Conservation (phyloP, 2,113 vertebrate genomes). For the Caretta caretta region DNA sequence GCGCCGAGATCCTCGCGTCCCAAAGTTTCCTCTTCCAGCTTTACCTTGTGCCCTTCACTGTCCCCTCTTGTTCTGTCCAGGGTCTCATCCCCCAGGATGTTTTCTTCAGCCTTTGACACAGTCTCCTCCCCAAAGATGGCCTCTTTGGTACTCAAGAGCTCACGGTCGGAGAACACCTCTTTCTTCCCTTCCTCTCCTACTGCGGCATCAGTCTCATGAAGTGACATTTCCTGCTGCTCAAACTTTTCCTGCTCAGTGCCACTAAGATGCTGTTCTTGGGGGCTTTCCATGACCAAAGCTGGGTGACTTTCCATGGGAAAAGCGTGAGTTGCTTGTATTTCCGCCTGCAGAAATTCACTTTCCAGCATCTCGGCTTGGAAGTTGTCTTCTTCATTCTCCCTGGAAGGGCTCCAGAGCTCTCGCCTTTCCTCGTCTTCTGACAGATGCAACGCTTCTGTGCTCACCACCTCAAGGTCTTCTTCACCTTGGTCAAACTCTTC, state of each 20-base stretch:
- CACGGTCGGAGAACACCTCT: background rate
- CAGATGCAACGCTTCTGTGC: background rate
- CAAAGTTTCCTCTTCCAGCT: background rate
- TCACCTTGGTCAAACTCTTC: background rate
- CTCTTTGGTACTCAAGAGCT: accelerated
- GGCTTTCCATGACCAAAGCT: accelerated
- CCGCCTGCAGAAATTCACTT: background rate
- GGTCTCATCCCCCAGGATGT: background rate
- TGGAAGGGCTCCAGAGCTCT: accelerated
- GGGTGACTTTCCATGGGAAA: background rate
- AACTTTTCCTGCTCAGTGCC: background rate
- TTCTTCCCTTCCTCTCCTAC: background rate
- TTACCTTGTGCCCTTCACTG: background rate
- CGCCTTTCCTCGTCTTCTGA: background rate
- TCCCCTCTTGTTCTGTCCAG: background rate
- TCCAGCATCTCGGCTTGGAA: background rate
- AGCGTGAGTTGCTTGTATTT: accelerated
- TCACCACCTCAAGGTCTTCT: background rate
- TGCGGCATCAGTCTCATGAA: accelerated
- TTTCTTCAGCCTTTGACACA: background rate
- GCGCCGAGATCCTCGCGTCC: accelerated
- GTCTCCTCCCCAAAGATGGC: background rate
- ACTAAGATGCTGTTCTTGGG: background rate
- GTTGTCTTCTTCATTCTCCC: background rate
- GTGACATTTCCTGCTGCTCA: accelerated